These are phyloP conservation scores for Misgurnus anguillicaudatus DNA, from an alignment of 2,113 vertebrate species.

Conservation along the genomic window DNA sequence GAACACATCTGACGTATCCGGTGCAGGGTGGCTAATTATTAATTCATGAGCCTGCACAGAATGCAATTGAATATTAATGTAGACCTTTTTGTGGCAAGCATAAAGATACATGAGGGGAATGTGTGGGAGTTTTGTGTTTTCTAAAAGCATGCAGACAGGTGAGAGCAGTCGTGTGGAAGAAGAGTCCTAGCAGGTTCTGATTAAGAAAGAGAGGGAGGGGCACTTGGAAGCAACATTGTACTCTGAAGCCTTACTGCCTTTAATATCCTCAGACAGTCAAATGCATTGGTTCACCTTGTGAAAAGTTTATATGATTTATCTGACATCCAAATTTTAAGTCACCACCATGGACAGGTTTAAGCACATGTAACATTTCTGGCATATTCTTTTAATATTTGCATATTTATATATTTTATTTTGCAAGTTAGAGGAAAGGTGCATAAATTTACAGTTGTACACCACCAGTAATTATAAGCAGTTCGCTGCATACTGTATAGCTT, in stretches of 20 bases:
- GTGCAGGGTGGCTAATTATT: conserved; percentile 54
- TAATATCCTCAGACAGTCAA: background rate
- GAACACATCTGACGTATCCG: conserved; percentile 58
- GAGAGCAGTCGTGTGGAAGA: conserved; percentile 65
- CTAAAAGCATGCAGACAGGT: conserved; percentile 56
- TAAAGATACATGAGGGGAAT: conserved; percentile 69
- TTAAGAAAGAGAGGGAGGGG: conserved; percentile 25
- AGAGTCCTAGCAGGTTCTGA: conserved; percentile 36
- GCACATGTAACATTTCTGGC: too few species aligned
- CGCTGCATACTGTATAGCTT: too few species aligned
- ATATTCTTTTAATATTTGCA: too few species aligned
- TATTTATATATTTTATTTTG: background rate
- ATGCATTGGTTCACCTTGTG: background rate
- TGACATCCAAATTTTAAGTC: background rate
- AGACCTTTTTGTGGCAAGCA: conserved; percentile 66
- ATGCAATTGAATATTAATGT: conserved; percentile 74
- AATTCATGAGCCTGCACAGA: conserved; percentile 67
- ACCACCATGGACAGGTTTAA: background rate
- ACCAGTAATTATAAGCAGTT: too few species aligned
- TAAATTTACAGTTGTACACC: background rate
- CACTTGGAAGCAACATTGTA: background rate
- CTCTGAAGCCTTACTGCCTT: conserved; percentile 1
- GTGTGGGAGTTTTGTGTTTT: conserved; percentile 63
- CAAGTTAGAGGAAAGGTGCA: background rate
- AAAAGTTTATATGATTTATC: conserved; percentile 22